Conservation (phyloP, 1,140 invertebrate species). For the Belonocnema kinseyi region DNA sequence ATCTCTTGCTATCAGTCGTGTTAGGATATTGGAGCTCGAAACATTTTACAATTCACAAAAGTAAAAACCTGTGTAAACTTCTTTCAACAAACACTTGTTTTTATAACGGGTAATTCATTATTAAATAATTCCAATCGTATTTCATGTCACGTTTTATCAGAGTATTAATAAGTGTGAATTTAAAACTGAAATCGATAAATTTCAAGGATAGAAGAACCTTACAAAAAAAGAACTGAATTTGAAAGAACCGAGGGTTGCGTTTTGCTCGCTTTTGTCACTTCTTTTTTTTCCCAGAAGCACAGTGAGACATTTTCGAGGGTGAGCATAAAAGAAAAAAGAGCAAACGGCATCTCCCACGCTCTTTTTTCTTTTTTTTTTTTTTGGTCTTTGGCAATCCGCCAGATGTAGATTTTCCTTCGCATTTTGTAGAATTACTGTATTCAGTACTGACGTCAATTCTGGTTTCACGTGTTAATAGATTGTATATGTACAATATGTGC, state of each 20-base stretch:
- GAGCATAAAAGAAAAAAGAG: constrained; percentile 8
- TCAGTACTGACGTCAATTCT: constrained; percentile 6
- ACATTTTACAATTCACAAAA: background rate
- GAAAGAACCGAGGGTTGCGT: background rate
- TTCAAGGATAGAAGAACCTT: no score
- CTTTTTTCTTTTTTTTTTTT: constrained; percentile 19
- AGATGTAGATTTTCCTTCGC: constrained; percentile 17
- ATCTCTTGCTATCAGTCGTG: background rate
- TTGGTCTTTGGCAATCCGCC: background rate
- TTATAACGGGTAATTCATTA: background rate
- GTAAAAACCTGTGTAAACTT: constrained; percentile 1
- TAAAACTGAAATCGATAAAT: no score
- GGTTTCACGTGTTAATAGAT: background rate
- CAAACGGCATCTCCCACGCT: constrained; percentile 13
- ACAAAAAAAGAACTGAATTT: constrained; percentile 1
- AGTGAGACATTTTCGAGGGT: constrained; percentile 17
- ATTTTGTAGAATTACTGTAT: background rate
- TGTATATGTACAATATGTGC: background rate
- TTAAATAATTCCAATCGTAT: background rate
- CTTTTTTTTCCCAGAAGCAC: constrained; percentile 18
- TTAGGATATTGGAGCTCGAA: background rate
- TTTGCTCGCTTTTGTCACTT: constrained; percentile 14
- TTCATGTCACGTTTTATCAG: no score
- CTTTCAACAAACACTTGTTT: background rate
- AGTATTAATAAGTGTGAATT: no score